Evolutionary conservation across 2,888 invertebrate species (phyloP).

Genomic region (Teleiodes luculella): DNA sequence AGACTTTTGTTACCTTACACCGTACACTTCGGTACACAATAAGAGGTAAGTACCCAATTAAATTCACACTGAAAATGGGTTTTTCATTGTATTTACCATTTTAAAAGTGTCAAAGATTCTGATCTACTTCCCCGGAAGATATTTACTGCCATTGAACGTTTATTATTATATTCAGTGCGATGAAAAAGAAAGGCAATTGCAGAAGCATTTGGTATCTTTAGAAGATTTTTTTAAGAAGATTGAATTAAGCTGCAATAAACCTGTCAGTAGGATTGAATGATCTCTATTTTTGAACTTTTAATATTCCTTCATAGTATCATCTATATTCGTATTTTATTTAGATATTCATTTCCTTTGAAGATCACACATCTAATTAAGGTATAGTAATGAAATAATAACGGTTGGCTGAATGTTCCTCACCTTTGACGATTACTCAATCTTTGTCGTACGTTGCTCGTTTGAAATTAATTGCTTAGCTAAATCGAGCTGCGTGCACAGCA

Average conservation of each 20-base stretch:
- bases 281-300: too few species aligned
- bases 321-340: not conserved
- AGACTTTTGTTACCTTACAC: not conserved
- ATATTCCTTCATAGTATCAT: not conserved
- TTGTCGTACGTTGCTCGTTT: not conserved
- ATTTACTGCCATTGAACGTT: too few species aligned
- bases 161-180: too few species aligned
- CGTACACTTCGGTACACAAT: not conserved
- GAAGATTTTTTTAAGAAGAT: too few species aligned
- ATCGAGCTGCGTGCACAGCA: not conserved
- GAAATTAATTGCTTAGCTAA: not conserved
- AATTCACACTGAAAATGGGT: too few species aligned
- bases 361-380: slow-evolving; percentile 1
- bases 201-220: too few species aligned
- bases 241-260: too few species aligned
- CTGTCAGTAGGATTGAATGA: too few species aligned
- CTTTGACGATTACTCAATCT: not conserved
- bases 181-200: too few species aligned
- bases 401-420: not conserved
- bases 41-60: not conserved
- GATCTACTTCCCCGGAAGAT: too few species aligned
- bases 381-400: slow-evolving; percentile 4
- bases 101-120: too few species aligned
- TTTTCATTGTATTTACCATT: too few species aligned
- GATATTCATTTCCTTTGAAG: not conserved